Conservation (phyloP, 2,113 vertebrate genomes). For the Gavia stellata region DNA sequence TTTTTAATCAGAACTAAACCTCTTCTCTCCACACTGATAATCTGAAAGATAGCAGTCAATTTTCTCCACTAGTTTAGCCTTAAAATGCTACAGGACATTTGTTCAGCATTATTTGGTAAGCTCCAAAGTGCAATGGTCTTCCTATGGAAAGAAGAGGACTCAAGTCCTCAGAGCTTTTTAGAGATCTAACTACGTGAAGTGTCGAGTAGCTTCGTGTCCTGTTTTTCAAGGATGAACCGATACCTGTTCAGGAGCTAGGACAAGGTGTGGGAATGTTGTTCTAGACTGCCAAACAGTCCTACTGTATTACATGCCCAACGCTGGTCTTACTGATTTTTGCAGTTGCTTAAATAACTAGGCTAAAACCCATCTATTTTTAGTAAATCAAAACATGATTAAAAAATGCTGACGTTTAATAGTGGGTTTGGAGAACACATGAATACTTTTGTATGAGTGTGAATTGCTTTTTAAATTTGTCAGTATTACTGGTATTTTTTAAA, state of each 20-base stretch:
- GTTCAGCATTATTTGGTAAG: conserved; percentile 45
- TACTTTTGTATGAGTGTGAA: conserved; percentile 74
- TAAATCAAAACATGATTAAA: conserved; percentile 66
- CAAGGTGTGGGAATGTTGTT: conserved; percentile 40
- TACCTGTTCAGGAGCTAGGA: background rate
- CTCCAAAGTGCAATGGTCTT: conserved; percentile 57
- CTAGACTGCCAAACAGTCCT: conserved; percentile 42
- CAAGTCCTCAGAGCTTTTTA: conserved; percentile 23
- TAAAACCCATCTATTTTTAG: conserved; percentile 72
- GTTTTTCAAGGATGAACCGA: conserved; percentile 18
- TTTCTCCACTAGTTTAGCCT: conserved; percentile 53
- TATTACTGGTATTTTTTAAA: conserved; percentile 81
- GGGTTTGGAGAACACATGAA: conserved; percentile 70
- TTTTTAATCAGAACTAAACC: conserved; percentile 48
- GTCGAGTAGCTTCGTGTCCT: conserved; percentile 28
- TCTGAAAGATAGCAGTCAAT: conserved; percentile 58
- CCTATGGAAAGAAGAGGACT: conserved; percentile 39
- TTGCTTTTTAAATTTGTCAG: conserved; percentile 79
- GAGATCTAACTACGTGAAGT: background rate
- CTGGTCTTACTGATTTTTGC: conserved; percentile 61
- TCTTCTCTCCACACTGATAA: conserved; percentile 53
- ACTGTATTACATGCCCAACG: conserved; percentile 2
- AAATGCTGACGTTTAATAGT: conserved; percentile 67
- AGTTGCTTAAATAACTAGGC: conserved; percentile 79
- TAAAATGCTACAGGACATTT: conserved; percentile 32